A percentile compares a stretch with the other conserved stretches of the same genome.
Conservation (phyloP, 2,888 invertebrate genomes). For the Eupithecia abbreviata region DNA sequence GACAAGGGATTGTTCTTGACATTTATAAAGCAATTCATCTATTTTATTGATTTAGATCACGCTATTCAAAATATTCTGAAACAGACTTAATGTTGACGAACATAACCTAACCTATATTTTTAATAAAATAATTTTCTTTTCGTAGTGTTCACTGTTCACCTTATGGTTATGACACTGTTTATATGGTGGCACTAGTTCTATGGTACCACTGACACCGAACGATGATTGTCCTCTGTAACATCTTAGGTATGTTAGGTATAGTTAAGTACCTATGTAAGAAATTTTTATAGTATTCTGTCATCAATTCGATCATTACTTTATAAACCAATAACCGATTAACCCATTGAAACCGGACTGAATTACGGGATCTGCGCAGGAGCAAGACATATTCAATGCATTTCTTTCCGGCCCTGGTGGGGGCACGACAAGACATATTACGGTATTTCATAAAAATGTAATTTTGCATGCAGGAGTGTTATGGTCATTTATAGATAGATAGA, state of each 20-base stretch:
- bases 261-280: background rate
- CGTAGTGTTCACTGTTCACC: background rate
- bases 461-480: background rate
- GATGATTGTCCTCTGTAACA: background rate
- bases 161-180: background rate
- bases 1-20: constrained; percentile 46
- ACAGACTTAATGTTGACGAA: background rate
- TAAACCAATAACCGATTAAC: constrained; percentile 19
- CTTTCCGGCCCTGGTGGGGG: too few species aligned
- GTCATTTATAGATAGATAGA: too few species aligned
- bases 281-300: background rate
- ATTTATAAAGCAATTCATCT: constrained; percentile 43
- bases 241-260: too few species aligned
- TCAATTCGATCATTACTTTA: background rate
- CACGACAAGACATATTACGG: too few species aligned
- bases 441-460: background rate
- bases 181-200: background rate
- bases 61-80: background rate
- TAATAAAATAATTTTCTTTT: background rate
- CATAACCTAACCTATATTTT: background rate
- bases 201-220: background rate
- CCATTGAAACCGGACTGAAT: constrained; percentile 16
- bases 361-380: constrained; percentile 10
- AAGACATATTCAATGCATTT: too few species aligned
- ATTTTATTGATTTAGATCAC: background rate